phyloP scores from a whole-genome alignment of 2,888 invertebrate genomes.

The Chirona hameri region DNA sequence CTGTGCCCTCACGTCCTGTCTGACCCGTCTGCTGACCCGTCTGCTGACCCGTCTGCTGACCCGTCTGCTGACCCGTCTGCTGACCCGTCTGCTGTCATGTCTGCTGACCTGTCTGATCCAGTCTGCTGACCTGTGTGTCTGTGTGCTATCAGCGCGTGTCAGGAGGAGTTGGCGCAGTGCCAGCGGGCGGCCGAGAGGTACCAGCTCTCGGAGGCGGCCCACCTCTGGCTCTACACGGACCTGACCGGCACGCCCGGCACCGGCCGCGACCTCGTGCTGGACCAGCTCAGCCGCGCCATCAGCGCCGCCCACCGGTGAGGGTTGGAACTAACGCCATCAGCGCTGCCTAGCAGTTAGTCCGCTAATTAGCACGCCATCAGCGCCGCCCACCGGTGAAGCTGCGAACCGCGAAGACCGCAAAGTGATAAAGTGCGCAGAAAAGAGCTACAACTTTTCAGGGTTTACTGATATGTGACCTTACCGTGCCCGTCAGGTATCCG shows the following conservation, averaged over 20 bases:
- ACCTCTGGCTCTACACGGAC: conserved; percentile 47
- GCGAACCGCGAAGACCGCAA: too few species aligned
- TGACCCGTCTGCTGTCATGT: neutral
- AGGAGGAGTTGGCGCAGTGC: conserved; percentile 35
- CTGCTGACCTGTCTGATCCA: neutral
- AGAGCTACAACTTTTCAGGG: too few species aligned
- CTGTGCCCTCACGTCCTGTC: conserved; percentile 35
- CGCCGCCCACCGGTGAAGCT: neutral
- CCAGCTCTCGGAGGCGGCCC: conserved; percentile 26
- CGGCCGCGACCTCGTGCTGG: conserved; percentile 26
- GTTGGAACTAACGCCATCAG: too few species aligned
- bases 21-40: conserved; percentile 29
- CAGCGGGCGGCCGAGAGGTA: conserved; percentile 39
- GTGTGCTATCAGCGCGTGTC: conserved; percentile 35
- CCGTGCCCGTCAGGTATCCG: too few species aligned
- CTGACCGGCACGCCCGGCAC: conserved; percentile 50
- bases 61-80: too few species aligned
- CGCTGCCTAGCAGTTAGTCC: too few species aligned
- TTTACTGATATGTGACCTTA: too few species aligned
- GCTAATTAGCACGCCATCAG: too few species aligned
- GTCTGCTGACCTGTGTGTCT: conserved; percentile 37
- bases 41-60: too few species aligned
- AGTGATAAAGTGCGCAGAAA: too few species aligned
- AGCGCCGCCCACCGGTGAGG: neutral
- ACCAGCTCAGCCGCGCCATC: conserved; percentile 4